Conservation (phyloP, 2,888 invertebrate species). For the Morinoia aosen region DNA sequence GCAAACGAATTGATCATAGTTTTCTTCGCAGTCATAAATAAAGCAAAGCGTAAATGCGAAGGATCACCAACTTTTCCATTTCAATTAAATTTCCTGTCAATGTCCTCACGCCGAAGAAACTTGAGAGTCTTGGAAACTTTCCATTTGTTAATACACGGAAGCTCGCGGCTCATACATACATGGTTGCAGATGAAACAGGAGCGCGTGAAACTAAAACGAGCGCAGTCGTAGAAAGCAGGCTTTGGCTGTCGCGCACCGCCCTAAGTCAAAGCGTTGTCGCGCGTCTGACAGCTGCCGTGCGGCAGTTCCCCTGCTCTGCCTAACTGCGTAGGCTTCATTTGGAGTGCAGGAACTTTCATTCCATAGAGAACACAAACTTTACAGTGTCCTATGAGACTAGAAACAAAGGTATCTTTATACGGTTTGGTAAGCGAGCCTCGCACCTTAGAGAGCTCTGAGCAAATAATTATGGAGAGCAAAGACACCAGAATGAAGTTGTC, state of each 20-base stretch:
- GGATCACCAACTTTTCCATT: not conserved
- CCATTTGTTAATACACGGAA: not conserved
- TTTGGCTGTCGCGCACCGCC: not conserved
- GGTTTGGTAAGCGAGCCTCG: not conserved
- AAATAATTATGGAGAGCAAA: not conserved
- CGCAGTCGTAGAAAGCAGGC: not conserved
- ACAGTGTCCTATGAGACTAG: not conserved
- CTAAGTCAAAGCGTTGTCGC: not conserved
- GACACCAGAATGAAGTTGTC: no score
- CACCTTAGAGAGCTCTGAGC: not conserved
- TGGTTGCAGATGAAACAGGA: not conserved
- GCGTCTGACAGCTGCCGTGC: not conserved
- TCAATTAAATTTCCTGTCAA: not conserved
- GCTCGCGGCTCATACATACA: not conserved
- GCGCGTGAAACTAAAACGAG: conserved; percentile 1
- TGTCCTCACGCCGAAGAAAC: not conserved
- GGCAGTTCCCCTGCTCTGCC: not conserved
- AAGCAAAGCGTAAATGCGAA: not conserved
- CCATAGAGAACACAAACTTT: not conserved
- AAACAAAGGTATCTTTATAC: not conserved
- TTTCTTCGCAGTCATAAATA: no score
- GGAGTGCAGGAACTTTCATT: not conserved
- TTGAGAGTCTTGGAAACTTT: not conserved
- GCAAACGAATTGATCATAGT: no score
- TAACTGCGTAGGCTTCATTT: not conserved